phyloP scores from a whole-genome alignment of 2,888 invertebrate species.

The Cerceris ruficornis region DNA sequence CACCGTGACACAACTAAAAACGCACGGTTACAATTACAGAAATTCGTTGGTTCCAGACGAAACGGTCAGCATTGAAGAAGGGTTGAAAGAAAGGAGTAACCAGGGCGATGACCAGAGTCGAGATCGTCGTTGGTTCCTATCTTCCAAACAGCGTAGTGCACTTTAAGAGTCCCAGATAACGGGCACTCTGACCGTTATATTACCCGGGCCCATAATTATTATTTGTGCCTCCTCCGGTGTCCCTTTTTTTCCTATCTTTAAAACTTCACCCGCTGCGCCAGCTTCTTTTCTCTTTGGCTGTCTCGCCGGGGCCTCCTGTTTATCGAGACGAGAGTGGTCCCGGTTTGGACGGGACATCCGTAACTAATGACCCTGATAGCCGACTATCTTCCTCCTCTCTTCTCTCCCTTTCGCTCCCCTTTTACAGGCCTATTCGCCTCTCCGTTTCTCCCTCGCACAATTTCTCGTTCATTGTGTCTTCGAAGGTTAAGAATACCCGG shows the following conservation, averaged over 20 bases:
- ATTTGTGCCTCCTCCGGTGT: conserved; percentile 66
- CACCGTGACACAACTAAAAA: too few species aligned
- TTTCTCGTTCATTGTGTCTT: conserved; percentile 70
- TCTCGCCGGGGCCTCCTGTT: conserved; percentile 69
- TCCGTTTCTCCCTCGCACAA: conserved; percentile 46
- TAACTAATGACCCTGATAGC: conserved; percentile 81
- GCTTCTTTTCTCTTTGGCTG: conserved; percentile 59
- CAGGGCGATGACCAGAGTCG: conserved; percentile 59
- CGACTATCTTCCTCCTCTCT: conserved; percentile 64
- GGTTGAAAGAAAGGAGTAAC: conserved; percentile 41
- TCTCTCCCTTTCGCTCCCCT: conserved; percentile 37
- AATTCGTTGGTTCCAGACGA: not conserved
- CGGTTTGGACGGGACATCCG: conserved; percentile 79
- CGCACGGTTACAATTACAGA: too few species aligned
- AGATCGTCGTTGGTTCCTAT: conserved; percentile 60
- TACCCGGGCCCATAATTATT: conserved; percentile 77
- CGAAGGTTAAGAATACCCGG: conserved; percentile 73
- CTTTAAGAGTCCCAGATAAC: conserved; percentile 78
- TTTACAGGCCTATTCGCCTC: conserved; percentile 22
- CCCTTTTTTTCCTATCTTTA: conserved; percentile 6
- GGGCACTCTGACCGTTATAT: conserved; percentile 76
- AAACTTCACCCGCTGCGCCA: conserved; percentile 54
- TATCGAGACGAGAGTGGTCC: conserved; percentile 79
- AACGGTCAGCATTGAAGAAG: not conserved
- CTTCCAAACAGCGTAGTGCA: conserved; percentile 78